A percentile compares a stretch with the other conserved stretches of the same genome.
Evolutionary conservation across 2,797 vertebrate species (phyloP).

Genomic region (Hydrolagus colliei): DNA sequence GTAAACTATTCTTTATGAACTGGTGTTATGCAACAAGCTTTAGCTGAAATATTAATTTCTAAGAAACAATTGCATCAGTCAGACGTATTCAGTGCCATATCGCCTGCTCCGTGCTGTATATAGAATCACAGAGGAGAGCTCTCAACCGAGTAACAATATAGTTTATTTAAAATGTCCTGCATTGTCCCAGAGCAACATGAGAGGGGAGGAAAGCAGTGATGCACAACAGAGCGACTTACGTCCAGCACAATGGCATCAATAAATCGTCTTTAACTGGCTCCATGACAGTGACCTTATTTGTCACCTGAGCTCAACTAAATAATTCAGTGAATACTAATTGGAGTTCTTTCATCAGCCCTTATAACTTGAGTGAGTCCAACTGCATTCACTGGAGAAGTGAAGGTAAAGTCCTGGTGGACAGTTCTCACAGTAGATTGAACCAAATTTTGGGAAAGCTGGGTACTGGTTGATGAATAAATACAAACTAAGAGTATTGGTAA

Average conservation of each 20-base stretch:
- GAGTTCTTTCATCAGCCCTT: constrained; percentile 58
- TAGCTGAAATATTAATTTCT: background rate
- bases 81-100: background rate
- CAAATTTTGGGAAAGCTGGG: background rate
- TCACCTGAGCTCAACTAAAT: constrained; percentile 65
- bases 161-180: constrained; percentile 18
- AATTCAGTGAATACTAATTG: constrained; percentile 57
- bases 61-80: background rate
- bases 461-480: background rate
- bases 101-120: too few species aligned
- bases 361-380: constrained; percentile 37
- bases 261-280: background rate
- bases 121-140: background rate
- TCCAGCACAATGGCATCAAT: constrained; percentile 11
- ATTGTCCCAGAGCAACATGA: constrained; percentile 11
- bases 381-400: too few species aligned
- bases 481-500: background rate
- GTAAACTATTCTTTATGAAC: too few species aligned
- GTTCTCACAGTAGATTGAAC: background rate
- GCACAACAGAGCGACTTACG: background rate
- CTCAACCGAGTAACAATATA: constrained; percentile 6
- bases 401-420: too few species aligned
- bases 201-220: constrained; percentile 23
- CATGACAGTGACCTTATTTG: constrained; percentile 48
- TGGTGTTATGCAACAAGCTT: background rate